These are phyloP conservation scores for Notodonta ziczac DNA, from an alignment of 2,888 invertebrate genomes.

Conservation along the genomic window DNA sequence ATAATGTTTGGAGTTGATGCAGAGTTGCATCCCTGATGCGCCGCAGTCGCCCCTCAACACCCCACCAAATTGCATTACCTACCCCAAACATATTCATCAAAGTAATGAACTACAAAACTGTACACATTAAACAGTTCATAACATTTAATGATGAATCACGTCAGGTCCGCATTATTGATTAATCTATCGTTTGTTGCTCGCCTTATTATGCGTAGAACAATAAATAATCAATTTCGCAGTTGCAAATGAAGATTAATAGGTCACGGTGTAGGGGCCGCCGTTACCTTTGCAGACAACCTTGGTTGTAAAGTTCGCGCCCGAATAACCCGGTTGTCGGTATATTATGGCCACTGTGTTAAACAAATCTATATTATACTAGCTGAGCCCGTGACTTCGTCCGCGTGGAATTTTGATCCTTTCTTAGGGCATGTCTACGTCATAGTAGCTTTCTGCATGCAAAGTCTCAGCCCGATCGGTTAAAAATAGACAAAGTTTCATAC, in stretches of 20 bases:
- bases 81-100: constrained; percentile 55
- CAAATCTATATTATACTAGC: no score
- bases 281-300: constrained; percentile 35
- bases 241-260: constrained; percentile 57
- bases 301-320: constrained; percentile 31
- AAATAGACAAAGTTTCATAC: no score
- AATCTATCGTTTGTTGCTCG: constrained; percentile 42
- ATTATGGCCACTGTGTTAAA: not conserved
- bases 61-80: not conserved
- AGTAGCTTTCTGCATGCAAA: no score
- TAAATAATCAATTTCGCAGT: constrained; percentile 52
- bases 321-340: constrained; percentile 3
- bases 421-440: no score
- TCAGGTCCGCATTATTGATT: constrained; percentile 41
- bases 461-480: no score
- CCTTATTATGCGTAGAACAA: constrained; percentile 47
- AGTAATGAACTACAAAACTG: constrained; percentile 59
- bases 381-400: no score
- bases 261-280: constrained; percentile 26
- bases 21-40: constrained; percentile 28
- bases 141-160: constrained; percentile 56
- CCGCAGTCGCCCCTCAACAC: constrained; percentile 6
- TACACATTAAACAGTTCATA: constrained; percentile 41
- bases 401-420: no score
- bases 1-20: constrained; percentile 44